Evolutionary conservation across 2,888 invertebrate species (phyloP).

Genomic region (Scotopteryx bipunctaria): DNA sequence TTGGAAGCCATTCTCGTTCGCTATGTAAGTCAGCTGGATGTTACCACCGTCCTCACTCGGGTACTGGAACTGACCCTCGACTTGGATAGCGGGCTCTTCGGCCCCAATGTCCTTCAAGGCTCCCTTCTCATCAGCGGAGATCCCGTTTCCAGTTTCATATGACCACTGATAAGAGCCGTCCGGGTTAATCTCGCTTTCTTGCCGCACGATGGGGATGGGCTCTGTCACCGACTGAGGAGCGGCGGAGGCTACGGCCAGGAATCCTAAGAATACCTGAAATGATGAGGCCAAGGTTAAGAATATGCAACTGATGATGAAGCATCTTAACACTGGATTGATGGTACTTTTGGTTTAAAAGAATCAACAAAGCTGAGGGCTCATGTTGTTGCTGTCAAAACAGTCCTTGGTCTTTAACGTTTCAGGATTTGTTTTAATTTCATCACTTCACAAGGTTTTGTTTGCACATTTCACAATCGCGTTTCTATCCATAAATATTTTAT

Average conservation of each 20-base stretch:
- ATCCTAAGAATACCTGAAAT: constrained; percentile 69
- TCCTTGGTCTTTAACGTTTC: not conserved
- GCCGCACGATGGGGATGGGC: constrained; percentile 79
- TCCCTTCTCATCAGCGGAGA: constrained; percentile 81
- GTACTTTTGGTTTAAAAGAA: not conserved
- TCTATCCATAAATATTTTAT: constrained; percentile 40
- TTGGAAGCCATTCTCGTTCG: constrained; percentile 88
- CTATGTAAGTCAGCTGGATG: constrained; percentile 85
- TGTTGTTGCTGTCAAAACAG: not conserved
- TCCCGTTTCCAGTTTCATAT: constrained; percentile 87
- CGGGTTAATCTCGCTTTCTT: constrained; percentile 78
- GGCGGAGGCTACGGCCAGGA: constrained; percentile 64
- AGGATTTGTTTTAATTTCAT: constrained; percentile 13
- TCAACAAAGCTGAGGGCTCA: too few species aligned
- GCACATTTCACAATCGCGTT: constrained; percentile 36
- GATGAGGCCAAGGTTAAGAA: constrained; percentile 13
- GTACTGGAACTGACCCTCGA: constrained; percentile 85
- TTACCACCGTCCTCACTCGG: constrained; percentile 84
- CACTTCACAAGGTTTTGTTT: constrained; percentile 25
- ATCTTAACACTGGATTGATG: not conserved
- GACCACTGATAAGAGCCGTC: constrained; percentile 84
- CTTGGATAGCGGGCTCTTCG: constrained; percentile 78
- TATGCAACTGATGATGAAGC: not conserved
- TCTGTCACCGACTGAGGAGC: constrained; percentile 66
- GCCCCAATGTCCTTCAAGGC: constrained; percentile 80